Conservation (phyloP, 2,113 vertebrate species). For the Dromas ardeola region DNA sequence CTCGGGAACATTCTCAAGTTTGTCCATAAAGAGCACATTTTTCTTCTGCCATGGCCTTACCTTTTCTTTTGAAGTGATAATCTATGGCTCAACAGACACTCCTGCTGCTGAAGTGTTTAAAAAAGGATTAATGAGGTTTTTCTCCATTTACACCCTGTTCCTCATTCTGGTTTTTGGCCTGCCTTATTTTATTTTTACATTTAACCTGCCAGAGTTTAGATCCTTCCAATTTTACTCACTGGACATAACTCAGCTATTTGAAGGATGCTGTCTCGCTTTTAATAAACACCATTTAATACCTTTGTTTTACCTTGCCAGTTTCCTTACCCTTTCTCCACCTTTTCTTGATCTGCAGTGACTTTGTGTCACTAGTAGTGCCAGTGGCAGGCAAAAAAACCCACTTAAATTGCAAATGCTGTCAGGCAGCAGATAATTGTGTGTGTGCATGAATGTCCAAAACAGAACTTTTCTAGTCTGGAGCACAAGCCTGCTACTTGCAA, state of each 20-base stretch:
- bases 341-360: background rate
- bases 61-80: background rate
- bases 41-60: background rate
- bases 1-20: background rate
- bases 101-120: background rate
- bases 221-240: background rate
- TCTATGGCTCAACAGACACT: background rate
- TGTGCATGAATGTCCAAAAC: background rate
- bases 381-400: background rate
- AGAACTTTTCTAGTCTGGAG: background rate
- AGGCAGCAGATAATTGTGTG: background rate
- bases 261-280: background rate
- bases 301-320: background rate
- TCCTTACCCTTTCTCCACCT: background rate
- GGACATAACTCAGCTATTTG: background rate
- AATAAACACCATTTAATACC: background rate
- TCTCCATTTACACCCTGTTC: background rate
- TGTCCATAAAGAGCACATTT: background rate
- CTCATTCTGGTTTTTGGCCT: background rate
- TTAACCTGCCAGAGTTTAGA: background rate
- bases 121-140: background rate
- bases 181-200: constrained; percentile 3
- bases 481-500: background rate
- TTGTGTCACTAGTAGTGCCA: background rate
- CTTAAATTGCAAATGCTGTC: background rate